Conservation (phyloP, 1,140 invertebrate genomes). For the Brachionus plicatilis region DNA sequence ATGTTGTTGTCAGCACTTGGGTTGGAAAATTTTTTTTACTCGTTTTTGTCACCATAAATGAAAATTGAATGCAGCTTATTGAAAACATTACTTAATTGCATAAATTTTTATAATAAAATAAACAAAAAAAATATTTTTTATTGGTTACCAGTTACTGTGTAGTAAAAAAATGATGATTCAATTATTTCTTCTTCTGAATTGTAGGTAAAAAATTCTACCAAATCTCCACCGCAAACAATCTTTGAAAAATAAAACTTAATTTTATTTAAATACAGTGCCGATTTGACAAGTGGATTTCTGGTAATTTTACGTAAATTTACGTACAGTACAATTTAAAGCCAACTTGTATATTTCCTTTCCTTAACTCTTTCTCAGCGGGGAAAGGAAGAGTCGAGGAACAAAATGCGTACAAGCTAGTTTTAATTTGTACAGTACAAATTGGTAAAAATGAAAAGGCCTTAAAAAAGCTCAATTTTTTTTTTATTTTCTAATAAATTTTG, state of each 20-base stretch:
- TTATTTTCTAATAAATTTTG: no score
- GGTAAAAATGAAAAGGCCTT: no score
- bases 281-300: no score
- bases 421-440: no score
- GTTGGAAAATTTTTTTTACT: background rate
- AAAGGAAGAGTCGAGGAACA: no score
- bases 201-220: constrained; percentile 2
- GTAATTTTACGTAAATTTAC: no score
- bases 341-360: no score
- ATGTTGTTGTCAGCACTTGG: no score
- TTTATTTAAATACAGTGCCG: background rate
- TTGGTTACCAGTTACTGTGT: background rate
- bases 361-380: no score
- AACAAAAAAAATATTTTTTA: background rate
- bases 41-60: background rate
- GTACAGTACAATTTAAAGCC: no score
- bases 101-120: background rate
- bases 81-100: background rate
- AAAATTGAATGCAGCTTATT: constrained; percentile 2
- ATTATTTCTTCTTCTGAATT: background rate
- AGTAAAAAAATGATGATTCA: background rate
- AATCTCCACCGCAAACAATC: constrained; percentile 3
- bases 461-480: no score
- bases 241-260: background rate
- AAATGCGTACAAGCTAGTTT: no score